Base-by-base conservation (phyloP, 2,113 vertebrate species). In the Chiloscyllium plagiosum region DNA sequence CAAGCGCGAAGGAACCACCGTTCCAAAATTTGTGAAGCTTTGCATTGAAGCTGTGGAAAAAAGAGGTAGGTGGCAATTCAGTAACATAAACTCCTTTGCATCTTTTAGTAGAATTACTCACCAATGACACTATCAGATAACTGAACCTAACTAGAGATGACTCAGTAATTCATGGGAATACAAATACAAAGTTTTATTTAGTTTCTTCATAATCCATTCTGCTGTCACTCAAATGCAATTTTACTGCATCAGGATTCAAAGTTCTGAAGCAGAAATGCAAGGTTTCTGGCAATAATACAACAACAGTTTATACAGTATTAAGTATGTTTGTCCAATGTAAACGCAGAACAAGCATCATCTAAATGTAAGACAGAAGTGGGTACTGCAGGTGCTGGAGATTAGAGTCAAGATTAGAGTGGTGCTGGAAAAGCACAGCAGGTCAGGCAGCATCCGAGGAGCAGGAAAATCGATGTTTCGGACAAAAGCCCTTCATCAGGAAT, bases 31-130 rank as follows among this genome's bases (percentile, higher is more conserved):
- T 95, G 98, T 99, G 96, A 98, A 96, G 97, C 96, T 97, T 20
- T 99, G 99, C 96, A 97, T 99, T 97, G 96, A 98, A 37, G 98
- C 98, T 66, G 98, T 99, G 7, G 98, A 99, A 96, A 98, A 96
- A 96, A 98, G 98, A 98, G 99, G 99, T 99, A 96, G 94, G 95
- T 70, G 24, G n/a, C 80, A 29, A 13, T 86, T 68, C 29, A 37
- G 56, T 26, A 72, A 72, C 29, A 1, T 61, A 61, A 61, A 61
- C 24, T 95, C 26, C 24, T 95, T 52, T 95, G 94, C 42, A 50
- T 72, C 89, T 95, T 70, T 95, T 37, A 95, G 10, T 33, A 52
- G 68, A 76, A 95, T 95, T 76, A 19, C 26, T 93, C 42, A 72
- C 26, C 7, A 4, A 50, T 22, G 22, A 52, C 47, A 5, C 22